These are phyloP conservation scores for Amiota communis DNA, from an alignment of 2,888 invertebrate genomes.

Conservation along the genomic window DNA sequence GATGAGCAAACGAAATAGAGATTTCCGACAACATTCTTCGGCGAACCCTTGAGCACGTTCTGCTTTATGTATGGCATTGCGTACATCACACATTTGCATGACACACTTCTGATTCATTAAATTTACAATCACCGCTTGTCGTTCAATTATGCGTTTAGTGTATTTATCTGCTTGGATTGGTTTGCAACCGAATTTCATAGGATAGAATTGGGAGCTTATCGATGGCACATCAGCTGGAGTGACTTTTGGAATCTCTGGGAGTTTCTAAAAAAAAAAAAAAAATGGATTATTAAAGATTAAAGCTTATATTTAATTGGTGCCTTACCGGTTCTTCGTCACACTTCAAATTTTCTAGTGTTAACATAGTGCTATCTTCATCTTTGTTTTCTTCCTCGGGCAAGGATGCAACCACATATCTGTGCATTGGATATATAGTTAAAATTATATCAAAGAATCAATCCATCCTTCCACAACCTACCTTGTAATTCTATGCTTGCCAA, in stretches of 20 bases:
- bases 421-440: neutral
- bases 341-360: constrained; percentile 50
- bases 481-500: constrained; percentile 76
- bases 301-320: neutral
- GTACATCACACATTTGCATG: constrained; percentile 75
- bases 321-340: constrained; percentile 63
- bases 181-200: constrained; percentile 38
- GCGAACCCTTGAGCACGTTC: constrained; percentile 76
- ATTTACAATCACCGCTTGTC: constrained; percentile 79
- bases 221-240: constrained; percentile 54
- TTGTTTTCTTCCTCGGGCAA: constrained; percentile 2
- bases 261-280: constrained; percentile 42
- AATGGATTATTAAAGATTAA: neutral
- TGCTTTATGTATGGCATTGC: constrained; percentile 75
- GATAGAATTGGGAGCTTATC: constrained; percentile 50
- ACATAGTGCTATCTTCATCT: constrained; percentile 41
- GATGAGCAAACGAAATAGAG: constrained; percentile 77
- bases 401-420: constrained; percentile 8
- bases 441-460: neutral
- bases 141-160: constrained; percentile 67
- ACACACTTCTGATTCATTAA: constrained; percentile 77
- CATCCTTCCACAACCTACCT: constrained; percentile 67
- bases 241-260: constrained; percentile 48
- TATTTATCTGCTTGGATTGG: constrained; percentile 34
- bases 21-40: constrained; percentile 77